Evolutionary conservation across 2,888 invertebrate genomes (phyloP).

Genomic region (Ennomos erosarius): DNA sequence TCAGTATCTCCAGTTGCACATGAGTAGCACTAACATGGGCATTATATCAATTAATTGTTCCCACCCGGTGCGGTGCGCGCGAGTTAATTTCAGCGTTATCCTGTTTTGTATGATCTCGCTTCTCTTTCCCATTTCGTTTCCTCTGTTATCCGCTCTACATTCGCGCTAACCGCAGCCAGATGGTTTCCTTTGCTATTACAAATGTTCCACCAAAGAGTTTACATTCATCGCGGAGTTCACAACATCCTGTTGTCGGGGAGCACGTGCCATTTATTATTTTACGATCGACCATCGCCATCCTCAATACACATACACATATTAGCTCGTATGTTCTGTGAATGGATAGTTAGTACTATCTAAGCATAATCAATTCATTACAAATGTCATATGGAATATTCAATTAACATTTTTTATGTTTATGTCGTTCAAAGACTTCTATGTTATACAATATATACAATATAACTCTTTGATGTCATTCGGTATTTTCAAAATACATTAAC

Average conservation of each 20-base stretch:
- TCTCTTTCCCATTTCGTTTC: conserved; percentile 69
- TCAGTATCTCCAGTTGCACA: conserved; percentile 20
- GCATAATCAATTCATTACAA: conserved; percentile 7
- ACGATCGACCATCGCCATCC: conserved; percentile 51
- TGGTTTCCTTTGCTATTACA: conserved; percentile 66
- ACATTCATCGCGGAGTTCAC: conserved; percentile 61
- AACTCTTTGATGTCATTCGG: too few species aligned
- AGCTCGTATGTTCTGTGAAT: conserved; percentile 26
- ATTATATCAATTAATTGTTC: conserved; percentile 43
- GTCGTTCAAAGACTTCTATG: too few species aligned
- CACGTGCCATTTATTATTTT: conserved; percentile 70
- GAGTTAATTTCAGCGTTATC: conserved; percentile 50
- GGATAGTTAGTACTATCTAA: conserved; percentile 27
- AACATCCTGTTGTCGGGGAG: conserved; percentile 69
- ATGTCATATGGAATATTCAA: conserved; percentile 12
- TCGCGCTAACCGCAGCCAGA: conserved; percentile 61
- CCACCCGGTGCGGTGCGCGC: conserved; percentile 31
- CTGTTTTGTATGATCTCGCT: conserved; percentile 57
- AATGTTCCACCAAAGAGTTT: conserved; percentile 59
- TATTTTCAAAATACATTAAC: too few species aligned
- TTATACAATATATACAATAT: too few species aligned
- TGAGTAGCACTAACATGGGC: conserved; percentile 39
- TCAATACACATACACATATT: conserved; percentile 35
- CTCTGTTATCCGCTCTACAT: conserved; percentile 56
- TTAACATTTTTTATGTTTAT: conserved; percentile 13